A percentile compares a stretch with the other conserved stretches of the same genome.
Conservation (phyloP, 1,140 invertebrate species). For the Holotrichia oblita region DNA sequence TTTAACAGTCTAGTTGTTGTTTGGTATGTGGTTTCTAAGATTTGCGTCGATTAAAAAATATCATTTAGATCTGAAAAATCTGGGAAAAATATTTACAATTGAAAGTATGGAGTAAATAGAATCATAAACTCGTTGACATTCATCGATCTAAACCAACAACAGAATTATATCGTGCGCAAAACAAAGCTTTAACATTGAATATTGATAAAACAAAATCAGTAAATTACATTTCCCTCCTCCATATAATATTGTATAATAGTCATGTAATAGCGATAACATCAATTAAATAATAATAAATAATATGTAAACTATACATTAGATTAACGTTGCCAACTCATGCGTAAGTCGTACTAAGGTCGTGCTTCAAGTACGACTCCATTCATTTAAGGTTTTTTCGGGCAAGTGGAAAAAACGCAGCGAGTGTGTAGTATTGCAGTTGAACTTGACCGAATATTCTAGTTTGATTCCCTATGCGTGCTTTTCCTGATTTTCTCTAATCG, state of each 20-base stretch:
- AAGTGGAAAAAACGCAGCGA: constrained; percentile 5
- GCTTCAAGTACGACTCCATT: constrained; percentile 28
- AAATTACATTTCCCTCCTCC: neutral
- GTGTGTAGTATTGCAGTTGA: constrained; percentile 5
- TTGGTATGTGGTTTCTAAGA: too few species aligned
- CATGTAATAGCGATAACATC: constrained; percentile 15
- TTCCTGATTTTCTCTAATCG: neutral
- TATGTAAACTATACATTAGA: neutral
- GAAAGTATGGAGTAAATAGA: too few species aligned
- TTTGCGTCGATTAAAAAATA: too few species aligned
- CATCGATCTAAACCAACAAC: neutral
- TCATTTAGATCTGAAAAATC: too few species aligned
- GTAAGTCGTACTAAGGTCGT: neutral
- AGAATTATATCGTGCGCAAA: neutral
- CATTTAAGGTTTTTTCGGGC: constrained; percentile 17
- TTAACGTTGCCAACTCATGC: constrained; percentile 31
- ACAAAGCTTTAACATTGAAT: neutral
- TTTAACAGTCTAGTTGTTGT: too few species aligned
- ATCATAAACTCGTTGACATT: too few species aligned
- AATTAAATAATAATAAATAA: constrained; percentile 29
- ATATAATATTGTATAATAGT: constrained; percentile 17
- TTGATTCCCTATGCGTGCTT: neutral
- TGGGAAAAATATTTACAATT: too few species aligned
- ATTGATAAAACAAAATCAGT: neutral
- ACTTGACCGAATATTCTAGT: constrained; percentile 36